Evolutionary conservation across 2,113 vertebrate genomes (phyloP), one percentile per base, ranked within the genome.

Genomic region (Cephalopholis sonnerati): DNA sequence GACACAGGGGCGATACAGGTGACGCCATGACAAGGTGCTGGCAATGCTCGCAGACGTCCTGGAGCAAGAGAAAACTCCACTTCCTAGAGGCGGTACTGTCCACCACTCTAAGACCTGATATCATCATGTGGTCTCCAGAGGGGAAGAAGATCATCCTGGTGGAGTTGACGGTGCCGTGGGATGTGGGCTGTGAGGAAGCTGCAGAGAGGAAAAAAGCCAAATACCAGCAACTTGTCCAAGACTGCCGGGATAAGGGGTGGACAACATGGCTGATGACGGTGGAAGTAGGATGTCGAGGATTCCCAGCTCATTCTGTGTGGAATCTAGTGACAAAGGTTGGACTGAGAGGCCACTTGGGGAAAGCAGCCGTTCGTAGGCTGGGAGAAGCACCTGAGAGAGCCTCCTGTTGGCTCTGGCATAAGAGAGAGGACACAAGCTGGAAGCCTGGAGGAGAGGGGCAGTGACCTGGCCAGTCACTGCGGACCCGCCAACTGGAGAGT

Each of bases 321-420:
- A 57, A 67, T 51, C 55, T 74, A 25, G 13, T 79, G 17, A 74
- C 57, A 63, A 58, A 68, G 48, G 71, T 65, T 6, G n/a, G 68
- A 74, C 1, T 58, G 55, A 64, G 50, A 57, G 67, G 58, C 18
- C 50, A 22, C 50, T 53, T 9, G 25, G 67, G 53, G 18, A 16
- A 68, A 61, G n/a, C 44, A 41, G 65, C 57, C 1, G 24, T 53
- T 48, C 18, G 7, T 3, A 55, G 77, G 57, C 36, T 51, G 58
- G 51, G 29, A 36, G 67, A 67, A 69, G 68, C 7, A 17, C 13
- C 68, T n/a, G 54, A 67, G 8, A 59, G 76, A 78, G 48, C 55
- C 32, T 77, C 41, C 16, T 68, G 59, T 64, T 81, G 79, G 68
- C 79, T 82, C 29, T 65, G 72, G 48, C 66, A 70, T 59, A 82